Conservation (phyloP, 2,113 vertebrate species). For the Passer montanus region DNA sequence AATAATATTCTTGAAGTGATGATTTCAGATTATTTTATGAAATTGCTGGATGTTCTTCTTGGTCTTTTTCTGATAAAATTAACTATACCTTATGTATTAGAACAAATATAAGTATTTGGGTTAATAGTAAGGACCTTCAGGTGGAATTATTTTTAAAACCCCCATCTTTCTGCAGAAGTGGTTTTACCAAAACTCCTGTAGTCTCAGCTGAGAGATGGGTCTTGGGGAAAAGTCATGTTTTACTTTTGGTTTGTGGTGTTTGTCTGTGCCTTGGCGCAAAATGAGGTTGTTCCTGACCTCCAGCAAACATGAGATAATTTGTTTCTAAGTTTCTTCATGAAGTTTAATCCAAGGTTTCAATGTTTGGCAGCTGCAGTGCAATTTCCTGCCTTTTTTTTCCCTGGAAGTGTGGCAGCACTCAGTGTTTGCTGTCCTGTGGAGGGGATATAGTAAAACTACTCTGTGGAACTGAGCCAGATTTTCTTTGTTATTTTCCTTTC, state of each 20-base stretch:
- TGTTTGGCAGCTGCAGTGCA: neutral
- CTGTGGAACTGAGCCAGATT: neutral
- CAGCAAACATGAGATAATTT: neutral
- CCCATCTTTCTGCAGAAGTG: neutral
- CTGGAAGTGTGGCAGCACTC: rapidly evolving
- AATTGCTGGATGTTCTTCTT: neutral
- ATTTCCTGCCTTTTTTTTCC: rapidly evolving
- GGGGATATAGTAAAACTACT: neutral
- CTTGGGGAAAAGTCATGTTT: neutral
- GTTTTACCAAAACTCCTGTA: neutral
- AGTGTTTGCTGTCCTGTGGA: neutral
- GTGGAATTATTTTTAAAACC: neutral
- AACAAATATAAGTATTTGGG: neutral
- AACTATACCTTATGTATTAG: neutral
- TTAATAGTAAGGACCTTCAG: neutral
- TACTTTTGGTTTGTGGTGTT: neutral
- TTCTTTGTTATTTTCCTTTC: neutral
- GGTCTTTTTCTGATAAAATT: neutral
- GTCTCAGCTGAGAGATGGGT: neutral
- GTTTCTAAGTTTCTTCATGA: neutral
- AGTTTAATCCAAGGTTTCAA: neutral
- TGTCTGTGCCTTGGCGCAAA: neutral
- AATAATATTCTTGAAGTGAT: neutral
- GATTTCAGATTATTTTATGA: neutral
- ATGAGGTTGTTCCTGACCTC: neutral